A percentile compares a stretch with the other conserved stretches of the same genome.
phyloP scores from a whole-genome alignment of 2,888 invertebrate genomes.

The Boloria euphrosyne region DNA sequence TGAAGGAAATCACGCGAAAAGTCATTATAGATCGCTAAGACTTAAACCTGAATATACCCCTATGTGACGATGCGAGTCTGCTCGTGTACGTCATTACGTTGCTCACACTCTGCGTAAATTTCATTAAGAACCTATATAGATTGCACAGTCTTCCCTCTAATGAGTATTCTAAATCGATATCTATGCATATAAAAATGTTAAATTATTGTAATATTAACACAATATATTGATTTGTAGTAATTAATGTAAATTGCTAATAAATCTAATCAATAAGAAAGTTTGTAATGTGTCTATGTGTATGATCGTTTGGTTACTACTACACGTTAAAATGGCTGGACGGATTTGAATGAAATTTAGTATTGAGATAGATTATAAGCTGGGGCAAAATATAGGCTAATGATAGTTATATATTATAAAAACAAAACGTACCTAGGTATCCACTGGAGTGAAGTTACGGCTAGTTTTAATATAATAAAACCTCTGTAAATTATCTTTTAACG shows the following conservation, averaged over 20 bases:
- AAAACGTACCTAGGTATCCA: too few species aligned
- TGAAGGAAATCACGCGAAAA: constrained; percentile 71
- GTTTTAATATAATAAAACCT: too few species aligned
- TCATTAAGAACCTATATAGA: constrained; percentile 29
- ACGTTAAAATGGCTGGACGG: too few species aligned
- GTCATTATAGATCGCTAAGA: constrained; percentile 74
- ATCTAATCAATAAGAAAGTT: background rate
- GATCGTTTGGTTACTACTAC: too few species aligned
- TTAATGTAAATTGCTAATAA: background rate
- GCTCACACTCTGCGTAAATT: constrained; percentile 27
- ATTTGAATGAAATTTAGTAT: too few species aligned
- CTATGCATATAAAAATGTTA: constrained; percentile 5
- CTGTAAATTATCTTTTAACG: too few species aligned
- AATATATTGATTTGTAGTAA: background rate
- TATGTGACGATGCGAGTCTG: constrained; percentile 34
- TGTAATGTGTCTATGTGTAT: too few species aligned
- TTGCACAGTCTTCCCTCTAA: constrained; percentile 8
- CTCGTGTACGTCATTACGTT: constrained; percentile 37
- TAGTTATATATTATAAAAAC: too few species aligned
- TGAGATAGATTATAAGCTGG: too few species aligned
- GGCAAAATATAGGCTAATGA: too few species aligned
- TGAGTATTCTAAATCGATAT: constrained; percentile 15
- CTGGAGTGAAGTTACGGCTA: too few species aligned
- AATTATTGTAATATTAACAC: background rate
- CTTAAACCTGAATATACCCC: constrained; percentile 61